Evolutionary conservation across 2,797 vertebrate genomes (phyloP).

Genomic region (Anguilla marmorata): DNA sequence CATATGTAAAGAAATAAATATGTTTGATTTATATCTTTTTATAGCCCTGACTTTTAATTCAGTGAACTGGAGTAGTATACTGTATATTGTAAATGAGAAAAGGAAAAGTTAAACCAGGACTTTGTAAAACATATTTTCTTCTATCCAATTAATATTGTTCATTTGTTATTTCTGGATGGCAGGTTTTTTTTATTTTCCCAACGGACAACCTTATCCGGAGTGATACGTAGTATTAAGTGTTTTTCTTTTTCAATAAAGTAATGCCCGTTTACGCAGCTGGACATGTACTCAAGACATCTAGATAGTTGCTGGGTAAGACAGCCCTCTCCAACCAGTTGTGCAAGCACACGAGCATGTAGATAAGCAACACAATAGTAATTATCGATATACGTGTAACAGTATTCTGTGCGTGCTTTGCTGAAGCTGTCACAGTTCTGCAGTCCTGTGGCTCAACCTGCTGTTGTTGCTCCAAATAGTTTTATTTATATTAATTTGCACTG

Average conservation of each 20-base stretch:
- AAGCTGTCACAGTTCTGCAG: too few relatives aligned
- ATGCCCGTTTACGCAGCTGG: neutral
- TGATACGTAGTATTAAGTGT: neutral
- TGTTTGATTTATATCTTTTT: slow-evolving; percentile 10
- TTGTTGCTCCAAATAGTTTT: neutral
- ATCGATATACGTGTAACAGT: too few relatives aligned
- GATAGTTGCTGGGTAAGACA: neutral
- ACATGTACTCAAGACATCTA: neutral
- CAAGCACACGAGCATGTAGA: neutral
- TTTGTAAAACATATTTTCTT: neutral
- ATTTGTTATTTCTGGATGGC: neutral
- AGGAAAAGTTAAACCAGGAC: neutral
- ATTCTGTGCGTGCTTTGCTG: too few relatives aligned
- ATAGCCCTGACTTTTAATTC: neutral
- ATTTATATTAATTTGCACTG: neutral
- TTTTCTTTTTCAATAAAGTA: neutral
- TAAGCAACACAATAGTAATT: too few relatives aligned
- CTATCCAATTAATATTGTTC: neutral
- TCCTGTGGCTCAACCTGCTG: too few relatives aligned
- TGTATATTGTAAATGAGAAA: neutral
- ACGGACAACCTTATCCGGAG: neutral
- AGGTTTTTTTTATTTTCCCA: neutral
- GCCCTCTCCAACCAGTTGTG: too few relatives aligned
- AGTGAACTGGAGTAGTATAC: neutral
- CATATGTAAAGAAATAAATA: slow-evolving; percentile 20